Evolutionary conservation across 2,797 vertebrate species (phyloP), one percentile per base, ranked within the genome.

Genomic region (Chelon labrosus): DNA sequence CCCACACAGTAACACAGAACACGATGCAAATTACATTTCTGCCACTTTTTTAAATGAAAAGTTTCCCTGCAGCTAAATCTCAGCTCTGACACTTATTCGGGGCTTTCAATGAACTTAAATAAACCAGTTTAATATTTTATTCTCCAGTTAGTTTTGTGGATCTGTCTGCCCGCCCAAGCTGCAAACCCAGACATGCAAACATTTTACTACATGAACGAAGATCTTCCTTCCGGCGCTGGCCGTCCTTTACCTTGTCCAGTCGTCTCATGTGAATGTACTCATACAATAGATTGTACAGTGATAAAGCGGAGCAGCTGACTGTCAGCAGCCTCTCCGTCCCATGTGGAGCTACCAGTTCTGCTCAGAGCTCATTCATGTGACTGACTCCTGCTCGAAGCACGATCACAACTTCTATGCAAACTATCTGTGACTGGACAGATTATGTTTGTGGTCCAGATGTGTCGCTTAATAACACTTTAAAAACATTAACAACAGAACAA

Each of bases 321-420:
- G 47, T 85, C 86, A 88, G 87, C 72, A 79, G 83, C 60, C 65
- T 49, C 69, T 56, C 8, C 10, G 58, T 65, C n/a, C 37, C 27
- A 58, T 60, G 22, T 17, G 11, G 19, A 63, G 49, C 17, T 27
- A 5, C 60, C 54, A 37, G n/a, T 51, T 65, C 50, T 22, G 51
- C 20, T 77, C 68, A 65, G 38, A 66, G 67, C 51, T 13, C 52
- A n/a, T 47, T 85, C 83, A 89, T 83, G 83, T 89, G 86, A 88
- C 73, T 39, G 10, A 17, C 20, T 57, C 20, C 10, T 65, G 55
- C 14, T 68, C 1, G 3, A n/a, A 65, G 47, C 25, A 17, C 6
- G 25, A 59, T 39, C 25, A 60, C 31, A 0, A 4, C 3, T 63
- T 49, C 20, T 57, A 27, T 27, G 5, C 27, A 27, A 27, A 27